These are phyloP conservation scores for Chiroxiphia lanceolata DNA, from an alignment of 2,797 vertebrate species.

Conservation along the genomic window DNA sequence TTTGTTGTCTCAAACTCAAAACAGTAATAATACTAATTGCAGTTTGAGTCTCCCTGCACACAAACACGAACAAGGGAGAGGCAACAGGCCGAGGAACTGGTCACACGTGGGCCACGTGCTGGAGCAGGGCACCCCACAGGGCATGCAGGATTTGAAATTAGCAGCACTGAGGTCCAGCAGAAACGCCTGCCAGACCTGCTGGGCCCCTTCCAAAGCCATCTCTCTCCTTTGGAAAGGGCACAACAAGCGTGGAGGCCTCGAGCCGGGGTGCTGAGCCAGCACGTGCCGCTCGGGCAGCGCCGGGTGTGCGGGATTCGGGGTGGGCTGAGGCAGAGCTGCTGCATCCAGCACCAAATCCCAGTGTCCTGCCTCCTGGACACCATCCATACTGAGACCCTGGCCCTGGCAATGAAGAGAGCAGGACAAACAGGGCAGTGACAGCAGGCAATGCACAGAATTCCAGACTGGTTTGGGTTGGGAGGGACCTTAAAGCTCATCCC, in stretches of 20 bases:
- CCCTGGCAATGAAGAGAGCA: background rate
- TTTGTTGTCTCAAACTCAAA: background rate
- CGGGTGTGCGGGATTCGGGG: background rate
- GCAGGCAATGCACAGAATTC: background rate
- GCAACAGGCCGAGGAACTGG: background rate
- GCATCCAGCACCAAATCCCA: background rate
- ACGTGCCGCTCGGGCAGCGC: fast-evolving
- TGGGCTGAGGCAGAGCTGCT: background rate
- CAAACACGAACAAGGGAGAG: background rate
- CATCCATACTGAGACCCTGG: background rate
- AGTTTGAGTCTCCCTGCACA: background rate
- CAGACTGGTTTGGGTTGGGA: background rate
- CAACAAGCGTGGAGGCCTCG: background rate
- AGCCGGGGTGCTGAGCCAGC: background rate
- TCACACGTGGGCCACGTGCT: background rate
- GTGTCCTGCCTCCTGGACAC: background rate
- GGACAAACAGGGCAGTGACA: background rate
- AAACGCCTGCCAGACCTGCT: slow-evolving; percentile 22
- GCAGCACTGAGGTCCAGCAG: background rate
- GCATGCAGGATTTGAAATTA: slow-evolving; percentile 38
- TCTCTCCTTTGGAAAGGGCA: slow-evolving; percentile 27
- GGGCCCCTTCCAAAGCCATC: slow-evolving; percentile 51
- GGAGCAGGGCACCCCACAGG: slow-evolving; percentile 17
- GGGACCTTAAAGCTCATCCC: background rate
- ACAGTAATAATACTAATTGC: background rate